Conservation (phyloP, 2,888 invertebrate species). For the Ditylenchus weischeri region DNA sequence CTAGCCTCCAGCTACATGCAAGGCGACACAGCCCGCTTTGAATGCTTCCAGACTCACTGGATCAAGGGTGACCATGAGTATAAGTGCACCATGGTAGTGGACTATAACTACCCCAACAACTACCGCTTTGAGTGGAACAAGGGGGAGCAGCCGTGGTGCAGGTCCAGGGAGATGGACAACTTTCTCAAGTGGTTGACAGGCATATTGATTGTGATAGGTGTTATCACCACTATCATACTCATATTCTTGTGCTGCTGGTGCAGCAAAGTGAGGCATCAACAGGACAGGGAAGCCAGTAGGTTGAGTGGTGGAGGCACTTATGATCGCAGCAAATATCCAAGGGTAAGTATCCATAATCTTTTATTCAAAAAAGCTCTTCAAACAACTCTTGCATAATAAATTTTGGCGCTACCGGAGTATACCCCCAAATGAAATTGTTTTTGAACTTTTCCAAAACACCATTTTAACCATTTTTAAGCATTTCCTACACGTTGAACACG, state of each 20-base stretch:
- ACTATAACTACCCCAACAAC: conserved; percentile 46
- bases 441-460: too few relatives aligned
- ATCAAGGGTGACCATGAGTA: conserved; percentile 49
- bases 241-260: conserved; percentile 37
- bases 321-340: conserved; percentile 14
- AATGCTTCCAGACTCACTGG: conserved; percentile 53
- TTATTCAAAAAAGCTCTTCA: too few relatives aligned
- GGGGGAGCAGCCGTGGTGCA: conserved; percentile 56
- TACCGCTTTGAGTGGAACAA: conserved; percentile 58
- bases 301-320: conserved; percentile 17
- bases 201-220: conserved; percentile 39
- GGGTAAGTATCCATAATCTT: conserved; percentile 2
- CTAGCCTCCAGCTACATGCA: conserved; percentile 46
- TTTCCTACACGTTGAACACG: too few relatives aligned
- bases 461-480: too few relatives aligned
- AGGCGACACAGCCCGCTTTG: conserved; percentile 49
- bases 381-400: too few relatives aligned
- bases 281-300: conserved; percentile 11
- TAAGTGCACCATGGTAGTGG: conserved; percentile 39
- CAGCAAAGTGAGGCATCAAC: conserved; percentile 23
- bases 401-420: too few relatives aligned
- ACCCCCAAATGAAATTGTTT: too few relatives aligned
- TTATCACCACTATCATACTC: conserved; percentile 29
- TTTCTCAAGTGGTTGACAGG: conserved; percentile 56
- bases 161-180: conserved; percentile 56